Base-by-base conservation (phyloP, 2,888 invertebrate genomes). In the Saturnia pavonia region DNA sequence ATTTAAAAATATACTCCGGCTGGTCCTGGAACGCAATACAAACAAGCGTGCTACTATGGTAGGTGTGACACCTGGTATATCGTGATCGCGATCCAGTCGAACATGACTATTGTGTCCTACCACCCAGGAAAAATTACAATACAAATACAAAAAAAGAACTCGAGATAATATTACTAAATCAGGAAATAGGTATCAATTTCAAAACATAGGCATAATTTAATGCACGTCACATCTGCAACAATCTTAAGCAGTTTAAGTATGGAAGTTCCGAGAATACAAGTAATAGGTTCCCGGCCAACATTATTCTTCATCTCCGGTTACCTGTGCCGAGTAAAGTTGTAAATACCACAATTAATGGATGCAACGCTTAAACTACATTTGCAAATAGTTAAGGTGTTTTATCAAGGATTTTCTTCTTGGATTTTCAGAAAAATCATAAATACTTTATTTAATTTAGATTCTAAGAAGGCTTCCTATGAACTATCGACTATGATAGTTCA, bases 311-410 rank as follows among this genome's bases (percentile, higher is more conserved):
- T 84, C 81, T 90, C 85, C 74, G 76, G 85, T 89, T 88, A 86
- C 88, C 80, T 74, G 74, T 77, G 79, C 75, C 68, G 72, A 72
- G 76, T 76, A 83, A 84, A 84, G 85, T 78, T 80, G 80, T 90
- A 89, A 89, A 88, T 84, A 81, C 83, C 77, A 81, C 85, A 87
- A 88, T 88, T 88, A 87, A 88, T 86, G 84, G 81, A 72, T 74
- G 77, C 75, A 74, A 75, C 71, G 74, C 71, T 70, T 75, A 76
- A 75, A 77, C 76, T 72, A 43, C 72, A 72, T 57, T 43, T 72
- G 63, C 60, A 63, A 67, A 34, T 67, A 66, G 48, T 73, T 76
- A 72, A 73, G 73, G 68, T 67, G 42, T 70, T 69, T 69, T 66
- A 77, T 69, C 25, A 60, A 60, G 25, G 14, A 14, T 60, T 25